phyloP scores from a whole-genome alignment of 2,888 invertebrate genomes.

The Operophtera brumata region DNA sequence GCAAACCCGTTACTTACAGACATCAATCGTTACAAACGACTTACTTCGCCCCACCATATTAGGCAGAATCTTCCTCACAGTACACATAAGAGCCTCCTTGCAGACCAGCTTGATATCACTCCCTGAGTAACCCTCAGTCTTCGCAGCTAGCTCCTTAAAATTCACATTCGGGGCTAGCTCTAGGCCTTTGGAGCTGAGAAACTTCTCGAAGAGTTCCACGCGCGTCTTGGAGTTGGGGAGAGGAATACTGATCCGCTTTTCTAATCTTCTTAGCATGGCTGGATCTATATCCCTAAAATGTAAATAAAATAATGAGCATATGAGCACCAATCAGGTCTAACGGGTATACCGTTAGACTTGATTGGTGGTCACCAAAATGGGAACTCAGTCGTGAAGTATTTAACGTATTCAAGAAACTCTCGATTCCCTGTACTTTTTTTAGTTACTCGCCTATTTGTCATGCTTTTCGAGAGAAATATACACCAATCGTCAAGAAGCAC shows the following conservation, averaged over 20 bases:
- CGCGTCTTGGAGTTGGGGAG: conserved; percentile 86
- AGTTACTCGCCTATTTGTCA: too few species aligned
- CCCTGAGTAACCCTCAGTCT: conserved; percentile 90
- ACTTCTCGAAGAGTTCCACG: conserved; percentile 83
- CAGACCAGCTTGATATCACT: conserved; percentile 93
- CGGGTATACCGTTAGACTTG: too few species aligned
- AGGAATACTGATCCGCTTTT: conserved; percentile 91
- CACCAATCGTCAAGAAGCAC: too few species aligned
- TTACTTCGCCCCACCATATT: conserved; percentile 57
- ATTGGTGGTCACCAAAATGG: too few species aligned
- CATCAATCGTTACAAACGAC: conserved; percentile 19
- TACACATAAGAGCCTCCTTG: conserved; percentile 93
- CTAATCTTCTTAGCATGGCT: conserved; percentile 92
- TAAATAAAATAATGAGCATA: neutral
- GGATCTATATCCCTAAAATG: conserved; percentile 89
- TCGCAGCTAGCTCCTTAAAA: conserved; percentile 68
- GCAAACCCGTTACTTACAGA: too few species aligned
- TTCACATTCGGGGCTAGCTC: conserved; percentile 70
- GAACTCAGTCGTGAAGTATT: too few species aligned
- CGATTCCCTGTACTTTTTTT: too few species aligned
- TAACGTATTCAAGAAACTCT: too few species aligned
- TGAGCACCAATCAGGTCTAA: neutral
- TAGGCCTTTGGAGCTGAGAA: conserved; percentile 74
- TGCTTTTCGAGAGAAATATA: too few species aligned
- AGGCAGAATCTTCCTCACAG: conserved; percentile 83